A percentile compares a stretch with the other conserved stretches of the same genome.
Evolutionary conservation across 1,140 invertebrate species (phyloP).

Genomic region (Dolichoris vasculosae): DNA sequence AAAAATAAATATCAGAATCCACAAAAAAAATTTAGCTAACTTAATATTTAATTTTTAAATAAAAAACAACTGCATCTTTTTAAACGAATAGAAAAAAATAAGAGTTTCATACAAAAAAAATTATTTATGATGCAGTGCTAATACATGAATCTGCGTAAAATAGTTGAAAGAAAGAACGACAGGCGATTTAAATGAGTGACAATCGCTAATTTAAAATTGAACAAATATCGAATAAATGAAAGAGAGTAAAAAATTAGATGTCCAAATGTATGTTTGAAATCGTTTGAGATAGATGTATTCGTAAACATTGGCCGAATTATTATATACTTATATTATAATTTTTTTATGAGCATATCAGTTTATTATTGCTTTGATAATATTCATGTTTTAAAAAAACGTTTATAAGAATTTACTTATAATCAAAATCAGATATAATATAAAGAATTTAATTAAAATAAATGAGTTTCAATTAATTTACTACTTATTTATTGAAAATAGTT

Average conservation of each 20-base stretch:
- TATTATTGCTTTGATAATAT: not conserved
- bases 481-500: no score
- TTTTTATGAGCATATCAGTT: not conserved
- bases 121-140: not conserved
- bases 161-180: not conserved
- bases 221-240: not conserved
- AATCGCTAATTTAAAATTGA: not conserved
- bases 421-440: no score
- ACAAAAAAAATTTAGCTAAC: no score
- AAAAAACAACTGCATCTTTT: not conserved
- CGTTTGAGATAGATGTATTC: not conserved
- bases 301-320: no score
- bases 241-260: not conserved
- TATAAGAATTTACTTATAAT: no score
- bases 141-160: not conserved
- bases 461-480: no score
- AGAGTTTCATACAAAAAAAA: not conserved
- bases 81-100: not conserved
- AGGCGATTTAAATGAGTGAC: not conserved
- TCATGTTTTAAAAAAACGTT: not conserved
- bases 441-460: no score
- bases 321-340: no score
- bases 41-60: not conserved
- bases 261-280: not conserved
- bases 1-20: no score